Evolutionary conservation across 2,113 vertebrate species (phyloP), one percentile per base, ranked within the genome.

Genomic region (Oxyruncus cristatus): DNA sequence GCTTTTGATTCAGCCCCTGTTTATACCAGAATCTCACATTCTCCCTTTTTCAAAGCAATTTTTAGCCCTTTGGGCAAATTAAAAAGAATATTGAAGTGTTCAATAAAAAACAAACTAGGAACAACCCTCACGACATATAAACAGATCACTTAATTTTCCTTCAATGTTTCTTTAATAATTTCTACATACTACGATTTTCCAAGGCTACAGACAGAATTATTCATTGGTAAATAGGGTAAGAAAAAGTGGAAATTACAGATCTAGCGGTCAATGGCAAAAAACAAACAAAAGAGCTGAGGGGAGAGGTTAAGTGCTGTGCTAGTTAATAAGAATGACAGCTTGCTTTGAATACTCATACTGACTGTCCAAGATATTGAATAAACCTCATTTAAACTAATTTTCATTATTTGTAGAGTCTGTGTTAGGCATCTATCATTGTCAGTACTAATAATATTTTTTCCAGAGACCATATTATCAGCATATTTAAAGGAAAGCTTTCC

Each of bases 261-360:
- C 33, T 42, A 56, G 41, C 72, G 59, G 52, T 74, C 85, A 87
- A n/a, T 19, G 50, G 77, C 85, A 90, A 82, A 80, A 84, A 84
- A 93, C 62, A 79, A 79, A 92, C 83, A n/a, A 65, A 90, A 76
- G 65, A 94, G 83, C 32, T 59, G 66, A 89, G 91, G 73, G 80
- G 84, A 96, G 78, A 95, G 91, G 91, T 95, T 93, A 96, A 97
- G 85, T 82, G 87, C 80, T 93, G 27, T 44, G 81, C 66, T 79
- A 93, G 71, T 96, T 97, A 95, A 82, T 79, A 91, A 97, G 93
- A 96, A 90, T 90, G 95, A 96, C 83, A 96, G 90, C 90, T 92
- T 95, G 90, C 88, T 96, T 92, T 95, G 94, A 97, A 81, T 81
- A 91, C 84, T 71, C 88, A 78, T 35, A 84, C 49, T 80, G 89